Base-by-base conservation (phyloP, 2,797 vertebrate species). In the Octomys mimax region DNA sequence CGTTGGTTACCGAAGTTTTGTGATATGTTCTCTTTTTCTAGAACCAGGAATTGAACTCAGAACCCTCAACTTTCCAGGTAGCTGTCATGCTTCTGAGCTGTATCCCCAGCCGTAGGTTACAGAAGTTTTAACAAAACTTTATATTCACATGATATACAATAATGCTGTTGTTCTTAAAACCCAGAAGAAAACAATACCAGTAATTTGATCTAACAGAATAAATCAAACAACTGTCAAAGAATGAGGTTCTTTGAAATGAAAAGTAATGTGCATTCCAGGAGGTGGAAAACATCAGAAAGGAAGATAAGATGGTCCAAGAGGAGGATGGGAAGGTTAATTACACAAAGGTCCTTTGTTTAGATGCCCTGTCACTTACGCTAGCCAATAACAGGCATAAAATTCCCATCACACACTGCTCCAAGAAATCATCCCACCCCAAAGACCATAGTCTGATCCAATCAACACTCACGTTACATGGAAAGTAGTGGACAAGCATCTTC, bases 321-420 rank as follows among this genome's bases (percentile, higher is more conserved):
- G 33, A 54, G 89, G 93, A 79, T 10, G 93, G 84, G 73, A 91
- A 95, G 68, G 24, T 73, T 94, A 96, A 96, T 87, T 96, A 97
- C 92, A 93, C 77, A 64, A 59, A 98, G 95, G n/a, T 95, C 91
- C 92, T 96, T 93, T 80, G n/a, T 46, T 91, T 82, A 97, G 82
- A 96, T 6, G 87, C 81, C 68, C 71, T 92, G 75, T 42, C 85
- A 93, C 64, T 92, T 97, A 92, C 92, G 89, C 91, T 57, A 87
- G 5, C 33, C 68, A 24, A 82, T 84, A 64, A 87, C 77, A 80
- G 52, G 28, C 36, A 33, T 71, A 39, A 84, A 39, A 86, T 57
- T 91, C 18, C 89, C 81, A 66, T 61, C 54, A 83, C 5, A 54
- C n/a, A 26, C 31, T 79, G 59, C 52, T 87, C 75, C 86, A 49